phyloP scores from a whole-genome alignment of 2,113 vertebrate species.

The Ameiurus melas region DNA sequence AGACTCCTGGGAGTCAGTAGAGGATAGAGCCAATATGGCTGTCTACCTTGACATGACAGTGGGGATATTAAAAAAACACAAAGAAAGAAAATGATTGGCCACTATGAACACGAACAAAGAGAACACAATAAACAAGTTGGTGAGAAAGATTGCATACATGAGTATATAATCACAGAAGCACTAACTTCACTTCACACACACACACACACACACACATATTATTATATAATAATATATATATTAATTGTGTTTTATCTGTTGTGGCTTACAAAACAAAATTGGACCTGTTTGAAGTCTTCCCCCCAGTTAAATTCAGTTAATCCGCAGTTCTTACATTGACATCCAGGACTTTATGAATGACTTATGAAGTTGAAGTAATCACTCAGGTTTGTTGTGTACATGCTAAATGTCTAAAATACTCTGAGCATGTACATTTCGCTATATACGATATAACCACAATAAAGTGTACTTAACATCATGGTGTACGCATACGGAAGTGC shows the following conservation, averaged over 20 bases:
- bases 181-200: not conserved
- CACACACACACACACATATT: not conserved
- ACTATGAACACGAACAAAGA: not conserved
- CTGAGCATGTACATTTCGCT: not conserved
- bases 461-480: not conserved
- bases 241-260: not conserved
- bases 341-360: not conserved
- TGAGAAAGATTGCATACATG: not conserved
- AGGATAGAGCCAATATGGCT: conserved; percentile 34
- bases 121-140: not conserved
- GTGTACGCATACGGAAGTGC: not conserved
- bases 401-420: not conserved
- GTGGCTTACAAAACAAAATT: not conserved
- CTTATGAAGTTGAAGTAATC: not conserved
- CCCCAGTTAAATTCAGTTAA: not conserved
- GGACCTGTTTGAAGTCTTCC: no score
- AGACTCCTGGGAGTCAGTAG: not conserved
- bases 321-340: not conserved
- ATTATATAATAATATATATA: not conserved
- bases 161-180: not conserved
- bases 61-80: not conserved
- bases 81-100: not conserved
- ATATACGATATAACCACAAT: not conserved
- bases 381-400: not conserved
- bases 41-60: conserved; percentile 18